Evolutionary conservation across 2,888 invertebrate species (phyloP).

Genomic region (Athalia rosae): DNA sequence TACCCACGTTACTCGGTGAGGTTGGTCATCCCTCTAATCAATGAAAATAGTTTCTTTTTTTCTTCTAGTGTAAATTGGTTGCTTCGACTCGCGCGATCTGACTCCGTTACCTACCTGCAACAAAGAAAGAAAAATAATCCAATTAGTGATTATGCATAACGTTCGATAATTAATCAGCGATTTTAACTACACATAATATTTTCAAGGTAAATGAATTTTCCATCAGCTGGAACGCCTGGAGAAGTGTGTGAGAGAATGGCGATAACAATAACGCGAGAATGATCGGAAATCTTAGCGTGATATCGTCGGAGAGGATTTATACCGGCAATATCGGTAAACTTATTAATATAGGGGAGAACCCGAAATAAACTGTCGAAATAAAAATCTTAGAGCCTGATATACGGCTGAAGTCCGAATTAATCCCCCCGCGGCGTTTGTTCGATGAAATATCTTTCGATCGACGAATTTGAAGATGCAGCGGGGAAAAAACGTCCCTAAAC

Average conservation of each 20-base stretch:
- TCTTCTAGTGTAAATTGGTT: constrained; percentile 26
- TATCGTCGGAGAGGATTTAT: constrained; percentile 60
- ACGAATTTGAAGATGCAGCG: too few species aligned
- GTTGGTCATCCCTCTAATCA: constrained; percentile 53
- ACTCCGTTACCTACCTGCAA: constrained; percentile 71
- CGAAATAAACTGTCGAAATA: constrained; percentile 52
- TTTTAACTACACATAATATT: background rate
- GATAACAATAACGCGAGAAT: background rate
- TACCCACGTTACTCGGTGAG: too few species aligned
- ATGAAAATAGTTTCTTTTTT: constrained; percentile 53
- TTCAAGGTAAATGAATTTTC: background rate
- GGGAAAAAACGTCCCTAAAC: background rate
- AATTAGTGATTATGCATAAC: constrained; percentile 21
- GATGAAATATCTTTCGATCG: too few species aligned
- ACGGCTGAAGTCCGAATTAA: too few species aligned
- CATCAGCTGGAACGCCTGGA: background rate
- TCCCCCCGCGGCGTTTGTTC: too few species aligned
- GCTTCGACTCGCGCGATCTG: constrained; percentile 51
- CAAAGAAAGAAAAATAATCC: constrained; percentile 53
- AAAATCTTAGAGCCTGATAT: background rate
- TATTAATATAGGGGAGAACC: constrained; percentile 71
- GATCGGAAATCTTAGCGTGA: constrained; percentile 21
- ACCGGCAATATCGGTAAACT: constrained; percentile 70
- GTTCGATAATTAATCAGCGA: background rate
- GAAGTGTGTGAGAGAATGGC: background rate